Evolutionary conservation across 2,797 vertebrate species (phyloP).

Genomic region (Cirrhinus molitorella): DNA sequence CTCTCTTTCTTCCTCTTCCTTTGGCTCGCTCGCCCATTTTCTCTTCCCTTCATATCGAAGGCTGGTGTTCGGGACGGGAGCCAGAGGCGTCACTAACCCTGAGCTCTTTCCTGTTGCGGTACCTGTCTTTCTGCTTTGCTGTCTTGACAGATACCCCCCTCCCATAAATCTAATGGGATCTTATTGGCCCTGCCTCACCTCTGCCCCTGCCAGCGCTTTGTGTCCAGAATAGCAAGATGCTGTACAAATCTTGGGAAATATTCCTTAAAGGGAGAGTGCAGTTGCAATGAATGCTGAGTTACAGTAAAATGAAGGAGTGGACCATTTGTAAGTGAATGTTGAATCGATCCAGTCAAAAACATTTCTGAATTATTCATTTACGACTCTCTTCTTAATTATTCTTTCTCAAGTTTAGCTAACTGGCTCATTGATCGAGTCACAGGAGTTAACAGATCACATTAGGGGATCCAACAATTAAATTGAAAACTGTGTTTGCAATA

Average conservation of each 20-base stretch:
- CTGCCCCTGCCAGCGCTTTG: conserved; percentile 8
- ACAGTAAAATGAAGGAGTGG: neutral
- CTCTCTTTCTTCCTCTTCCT: conserved; percentile 34
- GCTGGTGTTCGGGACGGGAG: conserved; percentile 38
- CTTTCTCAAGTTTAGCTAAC: neutral
- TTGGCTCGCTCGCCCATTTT: conserved; percentile 23
- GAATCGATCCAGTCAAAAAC: neutral
- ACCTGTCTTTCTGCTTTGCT: conserved; percentile 39
- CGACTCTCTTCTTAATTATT: neutral
- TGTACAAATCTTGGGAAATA: conserved; percentile 1
- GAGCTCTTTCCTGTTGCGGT: conserved; percentile 49
- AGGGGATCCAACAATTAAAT: neutral
- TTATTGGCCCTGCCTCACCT: conserved; percentile 42
- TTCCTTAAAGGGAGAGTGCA: conserved; percentile 12
- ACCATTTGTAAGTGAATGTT: neutral
- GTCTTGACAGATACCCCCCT: conserved; percentile 41
- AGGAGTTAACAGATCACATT: neutral
- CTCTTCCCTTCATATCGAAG: conserved; percentile 28
- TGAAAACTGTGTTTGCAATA: neutral
- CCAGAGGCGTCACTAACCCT: conserved; percentile 50
- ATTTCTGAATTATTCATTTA: neutral
- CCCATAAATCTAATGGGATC: conserved; percentile 47
- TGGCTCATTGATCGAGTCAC: neutral
- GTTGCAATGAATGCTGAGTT: neutral
- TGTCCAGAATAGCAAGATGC: conserved; percentile 19